These are phyloP conservation scores for Pyrocephalus nanus DNA, from an alignment of 2,797 vertebrate genomes.

Conservation along the genomic window DNA sequence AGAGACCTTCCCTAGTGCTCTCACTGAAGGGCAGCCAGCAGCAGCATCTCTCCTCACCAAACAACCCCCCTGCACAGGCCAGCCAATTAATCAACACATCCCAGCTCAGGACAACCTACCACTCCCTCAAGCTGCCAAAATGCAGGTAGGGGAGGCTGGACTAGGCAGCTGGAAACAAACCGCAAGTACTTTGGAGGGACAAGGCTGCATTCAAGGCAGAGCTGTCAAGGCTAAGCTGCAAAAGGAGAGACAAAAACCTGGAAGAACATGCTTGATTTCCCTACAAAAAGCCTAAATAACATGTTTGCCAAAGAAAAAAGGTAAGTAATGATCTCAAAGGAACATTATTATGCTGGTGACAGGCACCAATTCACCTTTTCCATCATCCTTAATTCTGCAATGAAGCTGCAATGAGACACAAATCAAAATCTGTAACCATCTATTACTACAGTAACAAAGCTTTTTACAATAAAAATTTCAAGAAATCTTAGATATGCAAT, in stretches of 20 bases:
- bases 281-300: background rate
- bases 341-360: background rate
- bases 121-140: background rate
- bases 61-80: background rate
- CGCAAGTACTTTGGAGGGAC: background rate
- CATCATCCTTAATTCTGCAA: background rate
- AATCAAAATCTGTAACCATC: background rate
- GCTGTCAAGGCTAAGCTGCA: accelerated
- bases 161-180: background rate
- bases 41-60: background rate
- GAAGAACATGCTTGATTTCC: background rate
- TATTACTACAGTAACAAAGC: background rate
- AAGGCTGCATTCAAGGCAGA: background rate
- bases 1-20: background rate
- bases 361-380: background rate
- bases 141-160: background rate
- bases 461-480: background rate
- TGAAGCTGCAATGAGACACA: background rate
- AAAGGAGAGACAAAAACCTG: background rate
- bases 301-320: background rate
- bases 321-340: background rate
- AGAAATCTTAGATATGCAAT: background rate
- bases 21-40: background rate
- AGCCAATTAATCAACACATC: background rate
- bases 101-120: accelerated